Conservation (phyloP, 1,140 invertebrate genomes). For the Cydia fagiglandana region DNA sequence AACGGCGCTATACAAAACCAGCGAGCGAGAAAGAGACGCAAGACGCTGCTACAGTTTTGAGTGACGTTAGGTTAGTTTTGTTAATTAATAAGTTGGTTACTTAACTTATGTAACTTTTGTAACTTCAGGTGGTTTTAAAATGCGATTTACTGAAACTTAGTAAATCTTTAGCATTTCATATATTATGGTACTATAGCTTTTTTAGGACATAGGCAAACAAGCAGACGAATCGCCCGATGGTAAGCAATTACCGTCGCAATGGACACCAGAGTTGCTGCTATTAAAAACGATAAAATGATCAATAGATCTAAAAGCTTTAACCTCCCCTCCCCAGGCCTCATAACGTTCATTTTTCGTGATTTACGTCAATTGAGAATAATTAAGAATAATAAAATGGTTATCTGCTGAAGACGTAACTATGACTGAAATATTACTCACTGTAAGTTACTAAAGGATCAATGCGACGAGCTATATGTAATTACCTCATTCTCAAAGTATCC, state of each 20-base stretch:
- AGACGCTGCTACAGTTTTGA: slow-evolving; percentile 30
- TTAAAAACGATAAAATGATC: too few relatives aligned
- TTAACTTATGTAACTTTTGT: neutral
- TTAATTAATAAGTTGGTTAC: slow-evolving; percentile 2
- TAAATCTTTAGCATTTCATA: neutral
- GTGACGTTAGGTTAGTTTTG: neutral
- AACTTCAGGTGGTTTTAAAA: neutral
- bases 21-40: slow-evolving; percentile 38
- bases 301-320: too few relatives aligned
- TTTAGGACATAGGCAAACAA: neutral
- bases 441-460: neutral
- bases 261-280: too few relatives aligned
- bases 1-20: slow-evolving; percentile 34
- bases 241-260: too few relatives aligned
- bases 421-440: neutral
- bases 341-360: neutral
- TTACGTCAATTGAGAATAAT: neutral
- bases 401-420: neutral
- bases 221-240: too few relatives aligned
- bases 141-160: neutral
- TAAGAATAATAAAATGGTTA: neutral
- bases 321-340: too few relatives aligned
- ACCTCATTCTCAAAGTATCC: neutral
- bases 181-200: neutral
- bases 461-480: neutral